Conservation (phyloP, 1,140 invertebrate genomes). For the Spodoptera litura region DNA sequence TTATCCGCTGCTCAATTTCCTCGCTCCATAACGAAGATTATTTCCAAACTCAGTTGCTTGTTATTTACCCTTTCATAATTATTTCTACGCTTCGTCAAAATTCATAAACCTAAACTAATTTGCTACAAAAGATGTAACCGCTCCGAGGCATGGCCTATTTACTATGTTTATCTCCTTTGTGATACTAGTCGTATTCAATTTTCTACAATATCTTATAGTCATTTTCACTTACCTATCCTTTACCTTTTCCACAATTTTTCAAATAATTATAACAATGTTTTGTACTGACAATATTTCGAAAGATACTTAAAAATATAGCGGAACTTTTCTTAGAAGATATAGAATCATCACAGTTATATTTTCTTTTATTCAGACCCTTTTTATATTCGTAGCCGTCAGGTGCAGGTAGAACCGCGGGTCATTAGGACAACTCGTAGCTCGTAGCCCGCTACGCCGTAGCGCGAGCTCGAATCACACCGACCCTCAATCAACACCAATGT, state of each 20-base stretch:
- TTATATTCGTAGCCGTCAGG: conserved; percentile 64
- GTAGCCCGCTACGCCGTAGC: conserved; percentile 45
- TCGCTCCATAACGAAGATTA: background rate
- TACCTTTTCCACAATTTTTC: background rate
- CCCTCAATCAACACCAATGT: conserved; percentile 60
- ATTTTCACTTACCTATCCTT: background rate
- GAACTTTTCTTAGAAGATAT: conserved; percentile 27
- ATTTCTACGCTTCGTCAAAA: conserved; percentile 24
- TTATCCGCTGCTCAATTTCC: background rate
- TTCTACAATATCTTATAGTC: background rate
- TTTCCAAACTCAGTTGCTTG: conserved; percentile 26
- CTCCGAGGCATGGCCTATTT: conserved; percentile 19
- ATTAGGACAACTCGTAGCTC: conserved; percentile 61
- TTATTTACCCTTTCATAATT: conserved; percentile 31
- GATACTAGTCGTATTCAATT: conserved; percentile 13
- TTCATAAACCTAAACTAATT: conserved; percentile 30
- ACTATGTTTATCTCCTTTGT: conserved; percentile 8
- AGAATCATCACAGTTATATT: conserved; percentile 52
- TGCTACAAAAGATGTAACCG: conserved; percentile 30
- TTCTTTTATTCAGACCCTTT: conserved; percentile 60
- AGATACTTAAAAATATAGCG: conserved; percentile 23
- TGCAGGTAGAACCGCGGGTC: conserved; percentile 65
- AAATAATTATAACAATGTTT: background rate
- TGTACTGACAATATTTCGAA: background rate
- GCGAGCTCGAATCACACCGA: conserved; percentile 56